Base-by-base conservation (phyloP, 1,140 invertebrate genomes). In the Stegodyphus dumicola region DNA sequence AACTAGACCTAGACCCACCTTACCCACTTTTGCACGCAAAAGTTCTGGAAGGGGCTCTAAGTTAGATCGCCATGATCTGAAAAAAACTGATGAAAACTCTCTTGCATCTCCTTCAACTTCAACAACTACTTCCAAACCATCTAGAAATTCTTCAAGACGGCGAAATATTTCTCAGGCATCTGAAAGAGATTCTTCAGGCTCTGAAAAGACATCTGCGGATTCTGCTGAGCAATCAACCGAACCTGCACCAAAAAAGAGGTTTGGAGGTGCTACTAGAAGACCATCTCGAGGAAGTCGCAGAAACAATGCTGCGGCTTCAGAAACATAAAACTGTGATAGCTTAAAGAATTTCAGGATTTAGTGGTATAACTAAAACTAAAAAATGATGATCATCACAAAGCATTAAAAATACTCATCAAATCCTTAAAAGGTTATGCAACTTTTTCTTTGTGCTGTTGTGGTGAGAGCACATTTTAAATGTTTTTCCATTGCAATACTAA, bases 231-330 rank as follows among this genome's bases (percentile, higher is more conserved):
- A 9, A 11, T 33, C 48, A 49, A 48, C 71, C 10, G 54, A 64
- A 52, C 56, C 80, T 13, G 49, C 73, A 7, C 70, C 70, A 53
- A 84, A 84, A 56, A 84, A 84, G 49, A 74, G 80, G 53, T 84
- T 84, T 84, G 66, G 66, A 69, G 78, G 78, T 9, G 52, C 33
- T 33, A 79, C 60, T 18, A 9, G 80, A 67, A 66, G 64, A 10
- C 18, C 49, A 10, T 84, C 80, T 18, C 33, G 73, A 67, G 64
- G 80, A 6, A 84, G 71, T n/a, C 70, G 80, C 52, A 65, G 80
- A 75, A 66, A 5, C n/a, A 84, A 52, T 70, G 53, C 77, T 7
- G 49, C 77, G 13, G 52, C 17, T 9, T 6, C 64, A 60, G 56
- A 15, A 60, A 60, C 15, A 10, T 9, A 60, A 10, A 15, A 10